Base-by-base conservation (phyloP, 2,888 invertebrate genomes). In the Noctua janthina region DNA sequence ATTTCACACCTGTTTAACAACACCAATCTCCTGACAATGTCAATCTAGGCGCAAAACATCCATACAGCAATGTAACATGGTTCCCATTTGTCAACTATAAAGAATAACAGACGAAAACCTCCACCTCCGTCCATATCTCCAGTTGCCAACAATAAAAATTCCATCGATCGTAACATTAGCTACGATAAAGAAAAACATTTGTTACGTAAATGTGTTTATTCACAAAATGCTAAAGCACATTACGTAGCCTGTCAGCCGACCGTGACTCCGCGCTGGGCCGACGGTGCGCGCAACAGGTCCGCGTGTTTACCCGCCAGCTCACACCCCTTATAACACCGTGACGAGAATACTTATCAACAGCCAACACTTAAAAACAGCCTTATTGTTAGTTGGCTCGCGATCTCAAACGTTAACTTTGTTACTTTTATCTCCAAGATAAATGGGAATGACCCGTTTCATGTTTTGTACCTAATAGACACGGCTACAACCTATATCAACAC, bases 281-380 rank as follows among this genome's bases (percentile, higher is more conserved):
- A 54, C 56, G 68, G 71, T 78, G 59, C 66, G 56, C 77, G 90
- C 89, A 89, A 89, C 89, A 89, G 87, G 89, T 89, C 77, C 43
- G 81, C 72, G 73, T 87, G 82, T 88, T 84, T 85, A 80, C 82
- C 72, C 81, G 66, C 71, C 68, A 71, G 46, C 80, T 77, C 49
- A 76, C 77, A 80, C 79, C 79, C 66, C 72, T 64, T 76, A 78
- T 77, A 78, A 71, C 66, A 74, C 76, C 87, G 89, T 89, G 89
- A 79, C 75, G 68, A 56, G 90, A 90, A 89, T 89, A 89, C 83
- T 86, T 89, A 89, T 79, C 80, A 85, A 75, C 80, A 79, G 73
- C 82, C 76, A 49, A 82, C 79, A 77, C 82, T 83, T 77, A 74
- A 81, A 88, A 83, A 84, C 73, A 80, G 29, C 74, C 68, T 79